A percentile compares a stretch with the other conserved stretches of the same genome.
Evolutionary conservation across 2,888 invertebrate genomes (phyloP).

Genomic region (Platerodrilus igneus): DNA sequence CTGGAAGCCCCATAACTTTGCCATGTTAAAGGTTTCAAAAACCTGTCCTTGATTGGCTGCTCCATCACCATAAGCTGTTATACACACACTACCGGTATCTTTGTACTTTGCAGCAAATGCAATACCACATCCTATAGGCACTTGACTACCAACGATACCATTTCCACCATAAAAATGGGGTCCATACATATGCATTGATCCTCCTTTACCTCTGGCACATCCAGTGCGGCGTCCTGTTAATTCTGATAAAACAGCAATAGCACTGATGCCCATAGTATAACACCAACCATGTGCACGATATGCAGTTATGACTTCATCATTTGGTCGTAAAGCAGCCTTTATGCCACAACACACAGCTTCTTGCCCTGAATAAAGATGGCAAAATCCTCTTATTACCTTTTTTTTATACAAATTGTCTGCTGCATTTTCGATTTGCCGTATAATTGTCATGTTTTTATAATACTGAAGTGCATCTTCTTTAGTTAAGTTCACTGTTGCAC

Average conservation of each 20-base stretch:
- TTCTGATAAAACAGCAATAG: conserved; percentile 75
- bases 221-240: conserved; percentile 78
- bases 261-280: conserved; percentile 68
- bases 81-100: conserved; percentile 62
- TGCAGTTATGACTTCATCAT: conserved; percentile 71
- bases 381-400: conserved; percentile 70
- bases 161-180: conserved; percentile 78
- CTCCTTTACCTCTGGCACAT: conserved; percentile 58
- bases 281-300: conserved; percentile 75
- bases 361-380: conserved; percentile 75
- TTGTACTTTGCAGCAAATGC: conserved; percentile 71
- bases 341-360: conserved; percentile 75
- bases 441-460: conserved; percentile 57
- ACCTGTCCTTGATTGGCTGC: conserved; percentile 75
- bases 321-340: conserved; percentile 56
- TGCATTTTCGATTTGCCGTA: conserved; percentile 69
- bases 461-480: conserved; percentile 64
- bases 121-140: conserved; percentile 79
- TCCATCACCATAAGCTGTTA: conserved; percentile 72
- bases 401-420: conserved; percentile 72
- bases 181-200: conserved; percentile 82
- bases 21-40: conserved; percentile 72
- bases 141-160: conserved; percentile 86
- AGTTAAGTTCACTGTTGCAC: conserved; percentile 54
- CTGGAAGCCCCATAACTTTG: conserved; percentile 78